phyloP scores from a whole-genome alignment of 2,797 vertebrate genomes.

The Phalanger gymnotis region DNA sequence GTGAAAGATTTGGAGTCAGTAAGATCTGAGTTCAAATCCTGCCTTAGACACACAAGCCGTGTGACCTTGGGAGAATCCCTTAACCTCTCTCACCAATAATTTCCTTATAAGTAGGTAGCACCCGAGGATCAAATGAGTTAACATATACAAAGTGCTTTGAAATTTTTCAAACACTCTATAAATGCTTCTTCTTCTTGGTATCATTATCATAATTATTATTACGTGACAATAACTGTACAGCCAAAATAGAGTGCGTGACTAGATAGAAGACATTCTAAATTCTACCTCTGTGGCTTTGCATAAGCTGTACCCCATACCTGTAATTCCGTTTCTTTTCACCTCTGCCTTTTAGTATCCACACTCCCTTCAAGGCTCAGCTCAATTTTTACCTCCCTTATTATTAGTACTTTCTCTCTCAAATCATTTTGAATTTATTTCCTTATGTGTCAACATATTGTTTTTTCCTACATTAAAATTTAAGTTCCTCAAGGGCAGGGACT shows the following conservation, averaged over 20 bases:
- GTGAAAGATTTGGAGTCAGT: not conserved
- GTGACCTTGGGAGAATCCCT: not conserved
- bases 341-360: not conserved
- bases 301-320: not conserved
- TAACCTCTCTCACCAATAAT: not conserved
- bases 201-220: not conserved
- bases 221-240: not conserved
- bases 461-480: not conserved
- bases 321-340: not conserved
- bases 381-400: not conserved
- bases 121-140: not conserved
- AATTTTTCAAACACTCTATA: not conserved
- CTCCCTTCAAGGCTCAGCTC: not conserved
- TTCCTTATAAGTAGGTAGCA: not conserved
- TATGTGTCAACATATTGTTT: not conserved
- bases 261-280: not conserved
- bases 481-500: not conserved
- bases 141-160: not conserved
- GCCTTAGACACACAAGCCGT: not conserved
- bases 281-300: not conserved
- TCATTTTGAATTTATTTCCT: not conserved
- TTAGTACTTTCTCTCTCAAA: not conserved
- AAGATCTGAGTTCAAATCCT: not conserved
- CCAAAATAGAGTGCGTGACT: not conserved
- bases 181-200: not conserved